phyloP scores from a whole-genome alignment of 2,113 vertebrate genomes.

The Piprites chloris region DNA sequence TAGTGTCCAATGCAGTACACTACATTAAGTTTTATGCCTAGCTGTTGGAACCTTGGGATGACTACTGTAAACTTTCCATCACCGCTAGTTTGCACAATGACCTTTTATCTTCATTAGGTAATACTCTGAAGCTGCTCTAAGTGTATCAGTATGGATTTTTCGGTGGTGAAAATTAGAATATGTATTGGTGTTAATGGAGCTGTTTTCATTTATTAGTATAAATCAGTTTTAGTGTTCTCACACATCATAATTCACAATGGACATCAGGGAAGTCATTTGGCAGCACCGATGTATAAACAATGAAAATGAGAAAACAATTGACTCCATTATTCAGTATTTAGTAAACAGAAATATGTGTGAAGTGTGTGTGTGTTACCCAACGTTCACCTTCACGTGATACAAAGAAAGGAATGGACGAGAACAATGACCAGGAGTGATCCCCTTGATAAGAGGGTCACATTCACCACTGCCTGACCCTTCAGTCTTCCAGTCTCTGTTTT shows the following conservation, averaged over 20 bases:
- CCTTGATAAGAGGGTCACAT: background rate
- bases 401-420: background rate
- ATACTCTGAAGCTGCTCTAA: background rate
- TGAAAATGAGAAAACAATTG: background rate
- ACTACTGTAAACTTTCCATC: slow-evolving; percentile 12
- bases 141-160: background rate
- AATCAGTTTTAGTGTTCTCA: background rate
- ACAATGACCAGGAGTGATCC: background rate
- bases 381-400: background rate
- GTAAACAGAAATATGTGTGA: background rate
- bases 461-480: background rate
- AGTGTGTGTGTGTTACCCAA: background rate
- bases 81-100: background rate
- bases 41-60: background rate
- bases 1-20: background rate
- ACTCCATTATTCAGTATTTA: background rate
- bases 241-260: background rate
- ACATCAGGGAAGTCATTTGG: background rate
- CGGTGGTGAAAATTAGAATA: background rate
- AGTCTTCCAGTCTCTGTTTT: background rate
- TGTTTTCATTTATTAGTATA: slow-evolving; percentile 9
- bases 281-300: background rate
- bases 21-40: slow-evolving; percentile 43
- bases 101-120: slow-evolving; percentile 40
- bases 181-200: background rate